Base-by-base conservation (phyloP, 2,113 vertebrate genomes). In the Eurystomus gularis region DNA sequence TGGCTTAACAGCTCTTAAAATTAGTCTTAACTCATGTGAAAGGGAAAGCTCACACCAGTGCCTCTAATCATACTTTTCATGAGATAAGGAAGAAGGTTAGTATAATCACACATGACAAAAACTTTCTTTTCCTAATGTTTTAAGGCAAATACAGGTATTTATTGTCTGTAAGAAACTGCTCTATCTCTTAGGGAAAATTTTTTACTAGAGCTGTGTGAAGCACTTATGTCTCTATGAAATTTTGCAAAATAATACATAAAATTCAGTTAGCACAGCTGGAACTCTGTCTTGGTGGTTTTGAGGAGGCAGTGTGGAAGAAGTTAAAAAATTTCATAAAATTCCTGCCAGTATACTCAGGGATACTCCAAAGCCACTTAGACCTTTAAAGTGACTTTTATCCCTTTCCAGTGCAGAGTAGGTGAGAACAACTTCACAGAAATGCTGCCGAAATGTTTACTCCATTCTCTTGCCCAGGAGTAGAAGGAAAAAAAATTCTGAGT, bases 161-260 rank as follows among this genome's bases (percentile, higher is more conserved):
- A 35, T 66, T 68, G 4, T 25, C 29, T 35, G 9, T 48, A 79
- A 84, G 39, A 87, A 77, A 40, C 4, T 24, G 0, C 25, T 88
- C 9, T 72, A 7, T 68, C 20, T 6, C 2, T 76, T 49, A 39
- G 0, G 0, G 9, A 13, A n/a, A 58, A 14, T 49, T 51, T 80
- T 72, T 86, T 8, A 35, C 51, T 23, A n/a, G 21, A 80, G 1
- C 5, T 77, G 3, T 25, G n/a, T 20, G 15, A 73, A 72, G 29
- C 15, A 35, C 11, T 80, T 64, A 19, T 10, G 10, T 31, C 16
- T 66, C 58, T 7, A 5, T 33, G 3, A 31, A 60, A 73, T 91
- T 39, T 70, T 19, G 26, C 49, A 81, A 35, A 86, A 76, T 31
- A 80, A 33, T 20, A 35, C 4, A 31, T 1, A 58, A 46, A 78